A percentile compares a stretch with the other conserved stretches of the same genome.
Evolutionary conservation across 2,113 vertebrate species (phyloP).

Genomic region (Muntiacus reevesi): DNA sequence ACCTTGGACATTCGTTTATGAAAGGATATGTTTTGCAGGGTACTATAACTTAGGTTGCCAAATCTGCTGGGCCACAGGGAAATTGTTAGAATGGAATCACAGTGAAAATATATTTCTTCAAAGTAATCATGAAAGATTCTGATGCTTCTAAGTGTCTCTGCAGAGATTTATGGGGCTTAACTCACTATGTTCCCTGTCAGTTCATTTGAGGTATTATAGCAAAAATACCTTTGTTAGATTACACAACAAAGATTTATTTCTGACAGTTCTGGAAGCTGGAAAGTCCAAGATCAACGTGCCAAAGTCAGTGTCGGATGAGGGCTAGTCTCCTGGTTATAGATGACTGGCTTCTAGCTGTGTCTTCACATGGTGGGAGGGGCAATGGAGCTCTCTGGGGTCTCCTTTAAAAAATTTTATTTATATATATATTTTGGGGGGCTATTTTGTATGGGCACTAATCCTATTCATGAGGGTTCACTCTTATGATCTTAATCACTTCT

Average conservation of each 20-base stretch:
- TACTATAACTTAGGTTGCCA: neutral
- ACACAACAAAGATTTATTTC: neutral
- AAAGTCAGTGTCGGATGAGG: neutral
- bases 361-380: neutral
- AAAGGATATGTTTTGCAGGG: neutral
- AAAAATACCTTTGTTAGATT: neutral
- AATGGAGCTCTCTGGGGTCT: neutral
- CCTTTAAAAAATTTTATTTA: neutral
- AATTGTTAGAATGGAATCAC: neutral
- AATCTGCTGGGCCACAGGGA: neutral
- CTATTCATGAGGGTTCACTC: neutral
- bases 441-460: neutral
- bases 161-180: neutral
- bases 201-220: neutral
- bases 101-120: neutral
- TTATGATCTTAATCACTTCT: neutral
- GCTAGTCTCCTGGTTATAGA: neutral
- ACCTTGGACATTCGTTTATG: neutral
- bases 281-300: neutral
- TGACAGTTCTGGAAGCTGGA: neutral
- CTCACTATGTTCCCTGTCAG: neutral
- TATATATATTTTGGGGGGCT: neutral
- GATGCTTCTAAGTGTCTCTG: neutral
- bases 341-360: neutral
- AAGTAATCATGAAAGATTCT: neutral